phyloP scores from a whole-genome alignment of 2,797 vertebrate species.

The Clamator glandarius region DNA sequence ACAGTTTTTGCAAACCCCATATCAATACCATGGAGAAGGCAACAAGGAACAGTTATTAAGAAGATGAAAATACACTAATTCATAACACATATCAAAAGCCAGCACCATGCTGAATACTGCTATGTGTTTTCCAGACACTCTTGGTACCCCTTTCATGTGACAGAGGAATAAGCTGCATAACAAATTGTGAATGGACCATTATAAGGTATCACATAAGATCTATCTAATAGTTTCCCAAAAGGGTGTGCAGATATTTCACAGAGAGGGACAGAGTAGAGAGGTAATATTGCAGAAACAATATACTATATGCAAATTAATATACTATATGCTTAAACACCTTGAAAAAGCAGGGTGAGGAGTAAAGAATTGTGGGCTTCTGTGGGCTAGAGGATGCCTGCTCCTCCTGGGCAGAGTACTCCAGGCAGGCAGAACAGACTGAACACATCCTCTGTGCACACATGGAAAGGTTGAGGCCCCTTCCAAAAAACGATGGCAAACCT shows the following conservation, averaged over 20 bases:
- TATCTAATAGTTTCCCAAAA: not conserved
- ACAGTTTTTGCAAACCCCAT: not conserved
- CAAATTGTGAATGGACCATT: not conserved
- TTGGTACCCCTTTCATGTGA: not conserved
- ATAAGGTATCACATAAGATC: not conserved
- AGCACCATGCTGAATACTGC: not conserved
- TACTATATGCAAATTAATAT: not conserved
- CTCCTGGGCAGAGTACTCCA: not conserved
- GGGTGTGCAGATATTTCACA: not conserved
- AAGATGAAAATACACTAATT: not conserved
- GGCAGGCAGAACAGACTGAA: not conserved
- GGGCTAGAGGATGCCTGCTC: not conserved
- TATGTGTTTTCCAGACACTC: not conserved
- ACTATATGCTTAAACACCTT: not conserved
- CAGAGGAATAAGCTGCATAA: not conserved
- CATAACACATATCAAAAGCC: not conserved
- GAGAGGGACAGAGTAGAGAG: not conserved
- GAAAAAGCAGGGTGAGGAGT: not conserved
- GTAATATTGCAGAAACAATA: not conserved
- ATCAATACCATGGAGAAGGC: not conserved
- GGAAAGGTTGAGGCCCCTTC: not conserved
- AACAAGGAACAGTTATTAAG: not conserved
- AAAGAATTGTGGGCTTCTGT: not conserved
- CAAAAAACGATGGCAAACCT: not conserved
- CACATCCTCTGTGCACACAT: accelerated